phyloP scores from a whole-genome alignment of 2,113 vertebrate genomes.

The Bettongia penicillata region DNA sequence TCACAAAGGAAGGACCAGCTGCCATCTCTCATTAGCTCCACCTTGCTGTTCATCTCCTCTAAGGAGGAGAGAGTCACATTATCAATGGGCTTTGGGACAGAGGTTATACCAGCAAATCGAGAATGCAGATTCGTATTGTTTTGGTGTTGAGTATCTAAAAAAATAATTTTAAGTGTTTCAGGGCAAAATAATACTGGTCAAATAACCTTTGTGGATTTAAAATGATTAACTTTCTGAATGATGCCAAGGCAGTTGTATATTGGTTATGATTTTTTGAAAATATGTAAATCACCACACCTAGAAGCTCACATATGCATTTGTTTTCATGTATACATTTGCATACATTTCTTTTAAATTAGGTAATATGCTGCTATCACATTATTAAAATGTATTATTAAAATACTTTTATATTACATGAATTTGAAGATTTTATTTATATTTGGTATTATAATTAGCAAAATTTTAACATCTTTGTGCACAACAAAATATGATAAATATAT shows the following conservation, averaged over 20 bases:
- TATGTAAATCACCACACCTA: background rate
- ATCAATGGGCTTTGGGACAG: too few relatives aligned
- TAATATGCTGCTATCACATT: too few relatives aligned
- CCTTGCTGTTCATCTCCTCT: too few relatives aligned
- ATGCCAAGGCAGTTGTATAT: background rate
- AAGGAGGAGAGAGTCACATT: too few relatives aligned
- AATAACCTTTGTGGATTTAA: background rate
- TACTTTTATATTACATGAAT: slow-evolving; percentile 14
- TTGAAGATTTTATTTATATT: background rate
- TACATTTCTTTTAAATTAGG: too few relatives aligned
- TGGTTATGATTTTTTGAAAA: too few relatives aligned
- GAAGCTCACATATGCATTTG: background rate
- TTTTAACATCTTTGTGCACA: background rate
- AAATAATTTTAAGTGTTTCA: background rate
- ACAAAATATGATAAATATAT: slow-evolving; percentile 28
- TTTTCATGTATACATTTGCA: background rate
- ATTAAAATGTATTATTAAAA: slow-evolving; percentile 12
- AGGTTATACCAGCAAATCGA: too few relatives aligned
- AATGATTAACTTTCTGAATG: background rate
- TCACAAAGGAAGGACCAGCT: background rate
- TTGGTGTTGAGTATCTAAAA: background rate
- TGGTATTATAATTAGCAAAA: background rate
- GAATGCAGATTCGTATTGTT: background rate
- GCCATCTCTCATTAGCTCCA: too few relatives aligned
- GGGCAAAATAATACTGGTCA: slow-evolving; percentile 2